Conservation (phyloP, 1,140 invertebrate genomes). For the Acromyrmex charruanus region DNA sequence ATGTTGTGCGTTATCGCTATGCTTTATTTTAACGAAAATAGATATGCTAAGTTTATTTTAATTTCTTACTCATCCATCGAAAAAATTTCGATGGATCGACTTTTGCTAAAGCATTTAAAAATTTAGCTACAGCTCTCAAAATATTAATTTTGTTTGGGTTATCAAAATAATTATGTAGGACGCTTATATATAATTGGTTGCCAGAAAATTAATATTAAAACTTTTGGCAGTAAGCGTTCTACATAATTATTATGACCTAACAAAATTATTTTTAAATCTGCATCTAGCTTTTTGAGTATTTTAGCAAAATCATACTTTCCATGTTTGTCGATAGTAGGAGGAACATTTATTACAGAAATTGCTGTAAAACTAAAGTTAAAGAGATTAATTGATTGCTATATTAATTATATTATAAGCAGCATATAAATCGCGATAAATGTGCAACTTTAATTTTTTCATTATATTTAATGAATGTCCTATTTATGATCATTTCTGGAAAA, state of each 20-base stretch:
- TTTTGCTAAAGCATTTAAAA: too few relatives aligned
- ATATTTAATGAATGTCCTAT: background rate
- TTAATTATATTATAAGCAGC: background rate
- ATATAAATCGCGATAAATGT: background rate
- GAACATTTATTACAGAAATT: constrained; percentile 17
- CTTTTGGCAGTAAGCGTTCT: too few relatives aligned
- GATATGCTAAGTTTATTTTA: background rate
- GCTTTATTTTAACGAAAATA: constrained; percentile 22
- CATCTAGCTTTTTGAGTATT: too few relatives aligned
- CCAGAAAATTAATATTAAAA: too few relatives aligned
- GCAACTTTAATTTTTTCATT: constrained; percentile 1
- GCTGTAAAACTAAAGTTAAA: background rate
- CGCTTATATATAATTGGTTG: too few relatives aligned
- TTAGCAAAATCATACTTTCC: too few relatives aligned
- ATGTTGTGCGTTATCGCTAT: background rate
- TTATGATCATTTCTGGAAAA: background rate
- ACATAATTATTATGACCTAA: too few relatives aligned
- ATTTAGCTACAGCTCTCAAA: too few relatives aligned
- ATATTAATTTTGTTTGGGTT: too few relatives aligned
- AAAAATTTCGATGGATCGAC: too few relatives aligned
- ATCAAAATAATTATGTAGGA: too few relatives aligned
- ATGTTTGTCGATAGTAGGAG: background rate
- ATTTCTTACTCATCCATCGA: background rate
- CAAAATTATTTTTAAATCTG: too few relatives aligned
- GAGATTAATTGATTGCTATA: constrained; percentile 25